phyloP scores from a whole-genome alignment of 2,113 vertebrate species.

The Octodon degus region DNA sequence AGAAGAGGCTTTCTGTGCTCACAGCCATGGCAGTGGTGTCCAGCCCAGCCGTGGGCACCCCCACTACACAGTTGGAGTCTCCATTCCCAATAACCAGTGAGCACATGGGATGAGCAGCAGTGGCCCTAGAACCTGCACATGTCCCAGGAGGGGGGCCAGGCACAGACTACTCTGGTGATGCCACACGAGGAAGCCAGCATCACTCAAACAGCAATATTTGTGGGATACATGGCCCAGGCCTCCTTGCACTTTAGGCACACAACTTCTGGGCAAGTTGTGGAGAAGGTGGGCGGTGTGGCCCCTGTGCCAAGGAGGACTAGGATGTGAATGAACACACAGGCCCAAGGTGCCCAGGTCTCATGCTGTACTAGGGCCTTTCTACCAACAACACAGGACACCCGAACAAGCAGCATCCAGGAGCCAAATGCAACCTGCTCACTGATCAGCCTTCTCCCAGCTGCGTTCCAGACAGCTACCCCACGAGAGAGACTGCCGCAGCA shows the following conservation, averaged over 20 bases:
- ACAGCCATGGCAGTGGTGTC: background rate
- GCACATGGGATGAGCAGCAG: background rate
- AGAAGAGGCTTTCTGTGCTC: background rate
- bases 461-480: rapidly evolving
- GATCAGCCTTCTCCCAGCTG: background rate
- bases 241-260: background rate
- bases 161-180: background rate
- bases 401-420: background rate
- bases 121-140: background rate
- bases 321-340: background rate
- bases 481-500: background rate
- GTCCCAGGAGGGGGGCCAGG: background rate
- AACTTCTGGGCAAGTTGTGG: no score
- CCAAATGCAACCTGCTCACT: no score
- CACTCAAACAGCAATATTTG: background rate
- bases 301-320: background rate
- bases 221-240: background rate
- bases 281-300: background rate
- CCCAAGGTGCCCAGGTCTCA: background rate
- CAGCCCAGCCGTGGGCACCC: background rate
- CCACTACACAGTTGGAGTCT: background rate
- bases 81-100: background rate
- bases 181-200: background rate
- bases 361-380: background rate
- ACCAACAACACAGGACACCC: background rate